phyloP scores from a whole-genome alignment of 2,888 invertebrate genomes.

The Lissonota sp. region DNA sequence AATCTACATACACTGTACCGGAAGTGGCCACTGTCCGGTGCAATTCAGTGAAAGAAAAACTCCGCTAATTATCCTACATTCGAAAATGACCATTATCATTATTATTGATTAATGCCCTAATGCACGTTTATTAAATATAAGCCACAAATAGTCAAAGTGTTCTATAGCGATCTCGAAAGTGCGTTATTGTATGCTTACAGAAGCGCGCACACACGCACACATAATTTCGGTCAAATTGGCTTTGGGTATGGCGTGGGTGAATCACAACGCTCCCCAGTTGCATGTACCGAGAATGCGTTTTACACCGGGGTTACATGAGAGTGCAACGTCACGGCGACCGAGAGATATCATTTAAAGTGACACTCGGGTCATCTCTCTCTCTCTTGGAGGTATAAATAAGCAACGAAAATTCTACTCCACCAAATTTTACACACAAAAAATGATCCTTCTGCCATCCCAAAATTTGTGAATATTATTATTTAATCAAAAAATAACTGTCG shows the following conservation, averaged over 20 bases:
- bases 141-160: not conserved
- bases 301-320: slow-evolving; percentile 43
- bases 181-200: slow-evolving; percentile 28
- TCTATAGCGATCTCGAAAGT: slow-evolving; percentile 30
- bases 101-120: slow-evolving; percentile 18
- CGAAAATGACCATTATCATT: slow-evolving; percentile 9
- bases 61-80: not conserved
- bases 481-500: no score
- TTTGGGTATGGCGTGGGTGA: slow-evolving; percentile 56
- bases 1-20: not conserved
- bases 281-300: slow-evolving; percentile 58
- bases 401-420: no score
- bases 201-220: slow-evolving; percentile 9
- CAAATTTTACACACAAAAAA: no score
- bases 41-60: not conserved
- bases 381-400: not conserved
- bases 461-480: no score
- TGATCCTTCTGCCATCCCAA: no score
- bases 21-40: slow-evolving; percentile 14
- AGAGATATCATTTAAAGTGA: slow-evolving; percentile 59
- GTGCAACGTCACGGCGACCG: slow-evolving; percentile 54
- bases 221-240: slow-evolving; percentile 50
- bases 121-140: not conserved
- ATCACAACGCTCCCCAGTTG: slow-evolving; percentile 52
- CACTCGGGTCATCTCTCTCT: slow-evolving; percentile 54